These are phyloP conservation scores for Tarsius wallacei DNA, from an alignment of 2,797 vertebrate species.

Conservation along the genomic window DNA sequence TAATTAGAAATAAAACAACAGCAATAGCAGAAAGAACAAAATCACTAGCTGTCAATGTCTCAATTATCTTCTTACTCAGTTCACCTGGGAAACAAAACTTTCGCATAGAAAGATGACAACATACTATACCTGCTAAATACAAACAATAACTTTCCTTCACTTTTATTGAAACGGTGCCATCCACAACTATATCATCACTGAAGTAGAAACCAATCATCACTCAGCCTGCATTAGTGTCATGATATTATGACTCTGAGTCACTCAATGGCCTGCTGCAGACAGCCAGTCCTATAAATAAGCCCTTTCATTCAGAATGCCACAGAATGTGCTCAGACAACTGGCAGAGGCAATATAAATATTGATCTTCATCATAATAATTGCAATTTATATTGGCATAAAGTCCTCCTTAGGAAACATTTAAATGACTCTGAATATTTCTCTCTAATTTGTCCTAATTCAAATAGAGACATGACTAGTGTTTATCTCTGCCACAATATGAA, in stretches of 20 bases:
- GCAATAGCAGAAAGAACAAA: too few relatives aligned
- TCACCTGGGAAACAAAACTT: constrained; percentile 24
- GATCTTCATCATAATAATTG: constrained; percentile 47
- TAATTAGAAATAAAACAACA: neutral
- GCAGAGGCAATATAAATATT: constrained; percentile 67
- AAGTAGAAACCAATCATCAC: neutral
- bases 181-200: neutral
- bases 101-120: neutral
- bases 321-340: neutral
- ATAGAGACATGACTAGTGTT: neutral
- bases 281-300: constrained; percentile 52
- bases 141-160: constrained; percentile 27
- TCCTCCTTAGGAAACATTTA: constrained; percentile 52
- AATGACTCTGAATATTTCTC: constrained; percentile 48
- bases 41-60: neutral
- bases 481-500: constrained; percentile 49
- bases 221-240: neutral
- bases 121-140: neutral
- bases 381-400: constrained; percentile 56
- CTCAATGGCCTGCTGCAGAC: neutral
- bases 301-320: constrained; percentile 4
- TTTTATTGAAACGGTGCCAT: neutral
- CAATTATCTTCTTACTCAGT: neutral
- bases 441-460: constrained; percentile 62
- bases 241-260: neutral